These are phyloP conservation scores for Drosophila nigricruria DNA, from an alignment of 2,888 invertebrate species.

Conservation along the genomic window DNA sequence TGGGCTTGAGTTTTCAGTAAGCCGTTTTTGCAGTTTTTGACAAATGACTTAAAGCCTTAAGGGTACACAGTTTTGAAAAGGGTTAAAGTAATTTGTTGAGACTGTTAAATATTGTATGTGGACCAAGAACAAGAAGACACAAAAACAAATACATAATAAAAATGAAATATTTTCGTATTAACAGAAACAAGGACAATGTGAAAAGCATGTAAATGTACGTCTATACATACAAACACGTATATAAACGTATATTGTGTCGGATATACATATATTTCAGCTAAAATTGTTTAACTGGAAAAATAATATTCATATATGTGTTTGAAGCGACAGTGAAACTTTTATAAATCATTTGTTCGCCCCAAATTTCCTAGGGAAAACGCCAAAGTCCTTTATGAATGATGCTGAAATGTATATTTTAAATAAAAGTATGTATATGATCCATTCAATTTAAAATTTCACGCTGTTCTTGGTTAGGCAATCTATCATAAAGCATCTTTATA, in stretches of 20 bases:
- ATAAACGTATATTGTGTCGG: background rate
- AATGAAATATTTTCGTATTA: slow-evolving; percentile 58
- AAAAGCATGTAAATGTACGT: background rate
- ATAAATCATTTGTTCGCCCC: slow-evolving; percentile 17
- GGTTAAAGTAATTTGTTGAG: slow-evolving; percentile 78
- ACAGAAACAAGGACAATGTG: slow-evolving; percentile 1
- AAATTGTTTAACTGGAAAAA: slow-evolving; percentile 53
- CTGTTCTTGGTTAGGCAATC: background rate
- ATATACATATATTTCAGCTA: slow-evolving; percentile 2
- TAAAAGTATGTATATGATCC: no score
- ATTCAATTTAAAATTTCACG: no score
- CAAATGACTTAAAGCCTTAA: slow-evolving; percentile 80
- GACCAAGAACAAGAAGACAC: slow-evolving; percentile 39
- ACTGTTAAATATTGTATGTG: slow-evolving; percentile 80
- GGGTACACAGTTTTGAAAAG: slow-evolving; percentile 69
- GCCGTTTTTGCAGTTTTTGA: slow-evolving; percentile 75
- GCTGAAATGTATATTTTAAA: background rate
- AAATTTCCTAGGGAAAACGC: slow-evolving; percentile 23
- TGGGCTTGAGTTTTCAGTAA: slow-evolving; percentile 42
- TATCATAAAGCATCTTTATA: background rate
- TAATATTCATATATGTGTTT: slow-evolving; percentile 42
- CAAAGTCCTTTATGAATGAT: background rate
- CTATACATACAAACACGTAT: background rate
- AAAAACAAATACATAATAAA: slow-evolving; percentile 52
- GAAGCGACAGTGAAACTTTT: slow-evolving; percentile 46